Conservation (phyloP, 2,113 vertebrate genomes). For the Capreolus pygargus region DNA sequence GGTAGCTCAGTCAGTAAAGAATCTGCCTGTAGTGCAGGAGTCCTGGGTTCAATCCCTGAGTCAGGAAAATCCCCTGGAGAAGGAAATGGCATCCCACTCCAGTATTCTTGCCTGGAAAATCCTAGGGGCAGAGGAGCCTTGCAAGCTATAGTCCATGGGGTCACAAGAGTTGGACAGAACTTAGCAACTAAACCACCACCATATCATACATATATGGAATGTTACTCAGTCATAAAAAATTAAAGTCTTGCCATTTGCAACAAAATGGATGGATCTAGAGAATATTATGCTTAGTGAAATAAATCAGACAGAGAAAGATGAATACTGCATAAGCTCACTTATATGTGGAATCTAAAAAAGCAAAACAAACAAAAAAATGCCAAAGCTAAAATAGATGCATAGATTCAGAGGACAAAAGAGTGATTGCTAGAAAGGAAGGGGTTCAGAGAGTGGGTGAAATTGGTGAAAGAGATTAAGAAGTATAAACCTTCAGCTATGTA, state of each 20-base stretch:
- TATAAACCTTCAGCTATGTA: neutral
- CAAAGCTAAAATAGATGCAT: neutral
- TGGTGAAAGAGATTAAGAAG: neutral
- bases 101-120: neutral
- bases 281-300: neutral
- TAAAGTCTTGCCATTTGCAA: neutral
- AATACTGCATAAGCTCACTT: neutral
- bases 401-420: neutral
- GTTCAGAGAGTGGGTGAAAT: neutral
- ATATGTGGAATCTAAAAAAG: neutral
- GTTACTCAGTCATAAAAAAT: neutral
- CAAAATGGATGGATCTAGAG: neutral
- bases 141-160: neutral
- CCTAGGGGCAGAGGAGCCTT: neutral
- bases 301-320: neutral
- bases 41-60: neutral
- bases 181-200: neutral
- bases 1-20: neutral
- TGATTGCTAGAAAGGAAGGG: neutral
- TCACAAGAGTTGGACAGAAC: neutral
- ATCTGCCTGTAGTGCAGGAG: neutral
- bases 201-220: neutral
- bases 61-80: neutral
- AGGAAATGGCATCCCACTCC: neutral
- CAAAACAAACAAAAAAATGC: neutral